Percentiles rank a stretch among this genome's conserved stretches.
phyloP scores from a whole-genome alignment of 2,888 invertebrate genomes.

The Clepsis dumicolana region DNA sequence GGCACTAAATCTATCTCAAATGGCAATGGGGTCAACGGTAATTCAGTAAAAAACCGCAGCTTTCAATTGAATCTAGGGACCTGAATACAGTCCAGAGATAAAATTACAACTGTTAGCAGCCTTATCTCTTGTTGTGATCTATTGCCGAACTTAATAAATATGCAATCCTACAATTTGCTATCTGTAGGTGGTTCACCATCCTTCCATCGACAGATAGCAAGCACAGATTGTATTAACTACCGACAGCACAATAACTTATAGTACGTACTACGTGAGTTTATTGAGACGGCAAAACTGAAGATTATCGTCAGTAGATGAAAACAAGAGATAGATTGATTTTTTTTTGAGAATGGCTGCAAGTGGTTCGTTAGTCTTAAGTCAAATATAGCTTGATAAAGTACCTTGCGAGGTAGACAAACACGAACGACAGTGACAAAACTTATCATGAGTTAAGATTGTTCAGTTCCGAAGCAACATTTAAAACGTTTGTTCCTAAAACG shows the following conservation, averaged over 20 bases:
- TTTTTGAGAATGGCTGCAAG: no score
- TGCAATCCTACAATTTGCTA: no score
- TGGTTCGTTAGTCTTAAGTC: not conserved
- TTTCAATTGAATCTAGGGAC: not conserved
- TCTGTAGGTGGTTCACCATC: no score
- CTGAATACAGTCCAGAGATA: slow-evolving; percentile 15
- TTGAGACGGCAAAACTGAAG: no score
- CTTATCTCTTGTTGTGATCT: no score
- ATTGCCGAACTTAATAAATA: no score
- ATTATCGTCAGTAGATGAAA: no score
- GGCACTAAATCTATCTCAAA: slow-evolving; percentile 40
- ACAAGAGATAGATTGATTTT: no score
- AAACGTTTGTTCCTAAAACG: slow-evolving; percentile 20
- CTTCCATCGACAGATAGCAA: no score
- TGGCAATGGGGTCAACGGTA: slow-evolving; percentile 37
- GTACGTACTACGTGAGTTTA: no score
- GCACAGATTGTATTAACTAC: no score
- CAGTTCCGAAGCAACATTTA: slow-evolving; percentile 10
- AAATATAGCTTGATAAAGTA: slow-evolving; percentile 15
- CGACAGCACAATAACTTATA: no score
- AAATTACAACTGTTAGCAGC: not conserved
- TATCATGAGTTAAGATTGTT: not conserved
- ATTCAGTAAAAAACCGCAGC: slow-evolving; percentile 7
- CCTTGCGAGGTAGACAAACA: slow-evolving; percentile 28
- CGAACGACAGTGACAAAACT: slow-evolving; percentile 25